Base-by-base conservation (phyloP, 2,797 vertebrate species). In the Pteronotus mesoamericanus region DNA sequence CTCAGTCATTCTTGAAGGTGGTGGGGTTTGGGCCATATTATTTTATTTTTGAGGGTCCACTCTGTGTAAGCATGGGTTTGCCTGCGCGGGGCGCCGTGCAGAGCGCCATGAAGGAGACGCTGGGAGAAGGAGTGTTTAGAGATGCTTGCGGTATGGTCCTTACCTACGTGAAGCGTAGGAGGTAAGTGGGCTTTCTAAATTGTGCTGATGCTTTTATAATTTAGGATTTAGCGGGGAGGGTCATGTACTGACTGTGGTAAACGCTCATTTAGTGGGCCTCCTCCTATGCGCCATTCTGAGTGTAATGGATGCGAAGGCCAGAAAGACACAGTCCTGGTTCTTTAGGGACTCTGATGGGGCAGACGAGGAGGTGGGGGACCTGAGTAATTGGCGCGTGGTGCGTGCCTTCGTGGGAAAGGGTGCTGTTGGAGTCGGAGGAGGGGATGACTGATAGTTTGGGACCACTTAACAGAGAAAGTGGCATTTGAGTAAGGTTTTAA, bases 111-210 rank as follows among this genome's bases (percentile, higher is more conserved):
- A 71, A 69, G 3, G 75, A 46, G 68, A 89, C 42, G n/a, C 44
- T 46, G 32, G 48, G 71, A 8, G 34, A n/a, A 32, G 57, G 53
- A 51, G 46, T 44, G 12, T 16, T 86, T 72, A 72, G 42, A 68
- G 72, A 69, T 71, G 68, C 75, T 37, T 21, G 57, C 78, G 24
- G 66, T 66, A 37, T 51, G 61, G 29, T 74, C 57, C 29, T 34
- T 78, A 34, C 37, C 80, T 15, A 53, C 59, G 46, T 78, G 69
- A 77, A 37, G 26, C n/a, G 9, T 57, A 91, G 69, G 48, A 77
- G 95, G 96, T 97, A 91, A 97, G 75, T 93, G 11, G 51, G 39
- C 59, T 39, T 86, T 95, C 10, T 80, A 32, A 61, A 29, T 72
- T 61, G 44, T 91, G 77, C 57, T 39, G 42, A 44, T 92, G 21